phyloP scores from a whole-genome alignment of 1,140 invertebrate genomes.

The Drosophila kepulauana region DNA sequence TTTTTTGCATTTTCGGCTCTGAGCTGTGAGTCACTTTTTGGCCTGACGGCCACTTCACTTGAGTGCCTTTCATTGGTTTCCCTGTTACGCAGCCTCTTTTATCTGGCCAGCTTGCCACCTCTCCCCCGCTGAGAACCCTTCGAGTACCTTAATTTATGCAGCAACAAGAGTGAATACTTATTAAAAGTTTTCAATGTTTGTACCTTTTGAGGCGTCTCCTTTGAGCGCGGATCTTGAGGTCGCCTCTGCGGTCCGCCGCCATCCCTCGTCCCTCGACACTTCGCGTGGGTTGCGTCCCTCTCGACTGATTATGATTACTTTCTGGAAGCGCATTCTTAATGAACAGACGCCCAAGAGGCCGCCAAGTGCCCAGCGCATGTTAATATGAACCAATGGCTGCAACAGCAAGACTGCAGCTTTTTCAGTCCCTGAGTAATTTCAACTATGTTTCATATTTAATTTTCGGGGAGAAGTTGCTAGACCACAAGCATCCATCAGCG shows the following conservation, averaged over 20 bases:
- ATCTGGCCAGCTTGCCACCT: slow-evolving; percentile 47
- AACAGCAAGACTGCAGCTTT: background rate
- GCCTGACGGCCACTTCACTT: slow-evolving; percentile 52
- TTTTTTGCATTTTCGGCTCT: slow-evolving; percentile 70
- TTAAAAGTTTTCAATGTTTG: slow-evolving; percentile 80
- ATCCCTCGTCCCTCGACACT: too few relatives aligned
- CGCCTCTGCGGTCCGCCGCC: slow-evolving; percentile 13
- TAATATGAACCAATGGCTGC: slow-evolving; percentile 13
- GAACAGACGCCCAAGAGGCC: slow-evolving; percentile 29
- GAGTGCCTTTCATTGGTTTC: slow-evolving; percentile 77
- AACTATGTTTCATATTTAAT: slow-evolving; percentile 14
- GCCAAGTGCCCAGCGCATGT: slow-evolving; percentile 21
- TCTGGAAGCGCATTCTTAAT: slow-evolving; percentile 64
- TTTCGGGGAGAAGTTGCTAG: background rate
- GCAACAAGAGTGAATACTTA: slow-evolving; percentile 71
- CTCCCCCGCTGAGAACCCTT: slow-evolving; percentile 7
- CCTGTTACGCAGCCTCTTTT: slow-evolving; percentile 58
- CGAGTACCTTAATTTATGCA: slow-evolving; percentile 77
- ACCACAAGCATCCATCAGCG: too few relatives aligned
- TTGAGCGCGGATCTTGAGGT: slow-evolving; percentile 38
- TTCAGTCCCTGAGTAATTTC: background rate
- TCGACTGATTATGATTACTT: slow-evolving; percentile 68
- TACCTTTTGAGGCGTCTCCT: slow-evolving; percentile 62
- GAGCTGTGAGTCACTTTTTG: slow-evolving; percentile 60
- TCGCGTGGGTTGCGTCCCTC: background rate